Conservation (phyloP, 2,113 vertebrate genomes). For the Nannobrachium achirus region DNA sequence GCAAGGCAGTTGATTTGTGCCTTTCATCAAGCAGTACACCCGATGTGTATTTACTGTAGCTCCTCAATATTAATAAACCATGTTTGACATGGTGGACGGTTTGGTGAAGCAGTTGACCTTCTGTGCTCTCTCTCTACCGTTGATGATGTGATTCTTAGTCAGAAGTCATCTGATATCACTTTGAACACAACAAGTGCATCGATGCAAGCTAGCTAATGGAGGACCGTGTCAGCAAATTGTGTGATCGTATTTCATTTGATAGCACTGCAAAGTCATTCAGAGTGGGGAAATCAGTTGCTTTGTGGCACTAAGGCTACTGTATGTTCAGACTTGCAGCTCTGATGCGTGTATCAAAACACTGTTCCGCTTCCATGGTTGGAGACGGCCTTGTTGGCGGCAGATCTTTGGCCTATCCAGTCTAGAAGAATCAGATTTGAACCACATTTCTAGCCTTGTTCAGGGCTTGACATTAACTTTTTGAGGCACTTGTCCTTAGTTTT, state of each 20-base stretch:
- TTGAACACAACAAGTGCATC: constrained; percentile 16
- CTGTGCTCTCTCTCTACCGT: constrained; percentile 13
- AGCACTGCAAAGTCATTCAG: constrained; percentile 14
- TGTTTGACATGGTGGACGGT: constrained; percentile 37
- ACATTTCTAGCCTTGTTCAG: too few relatives aligned
- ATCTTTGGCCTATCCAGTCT: too few relatives aligned
- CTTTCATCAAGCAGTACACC: constrained; percentile 52
- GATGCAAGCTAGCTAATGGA: constrained; percentile 24
- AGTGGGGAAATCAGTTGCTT: neutral
- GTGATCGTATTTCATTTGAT: constrained; percentile 5
- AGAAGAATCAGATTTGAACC: too few relatives aligned
- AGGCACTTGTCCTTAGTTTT: too few relatives aligned
- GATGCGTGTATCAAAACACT: too few relatives aligned
- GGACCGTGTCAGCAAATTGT: constrained; percentile 6
- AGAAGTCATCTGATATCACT: constrained; percentile 44
- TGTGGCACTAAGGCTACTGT: neutral
- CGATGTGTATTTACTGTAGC: constrained; percentile 1
- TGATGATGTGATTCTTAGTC: constrained; percentile 39
- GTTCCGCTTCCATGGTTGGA: too few relatives aligned
- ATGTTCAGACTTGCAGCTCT: too few relatives aligned
- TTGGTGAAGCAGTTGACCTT: constrained; percentile 46
- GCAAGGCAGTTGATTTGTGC: constrained; percentile 57
- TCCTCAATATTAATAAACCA: constrained; percentile 48
- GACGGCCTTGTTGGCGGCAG: too few relatives aligned
- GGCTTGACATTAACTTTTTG: too few relatives aligned